A percentile compares a stretch with the other conserved stretches of the same genome.
Evolutionary conservation across 2,113 vertebrate genomes (phyloP).

Genomic region (Megaceryle torquata): DNA sequence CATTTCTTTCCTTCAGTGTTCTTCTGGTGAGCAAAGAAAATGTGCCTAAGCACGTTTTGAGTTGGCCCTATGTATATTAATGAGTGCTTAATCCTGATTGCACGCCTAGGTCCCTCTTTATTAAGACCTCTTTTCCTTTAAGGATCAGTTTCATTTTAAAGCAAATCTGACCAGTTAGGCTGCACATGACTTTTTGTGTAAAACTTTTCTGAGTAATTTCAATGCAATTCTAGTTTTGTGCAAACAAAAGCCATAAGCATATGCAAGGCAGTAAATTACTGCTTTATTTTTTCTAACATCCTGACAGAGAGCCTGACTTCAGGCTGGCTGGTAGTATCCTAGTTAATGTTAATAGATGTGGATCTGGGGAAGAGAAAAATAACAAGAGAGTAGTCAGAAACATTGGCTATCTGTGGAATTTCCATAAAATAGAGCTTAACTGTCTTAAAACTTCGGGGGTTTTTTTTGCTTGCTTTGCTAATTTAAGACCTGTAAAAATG

Average conservation of each 20-base stretch:
- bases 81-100: conserved; percentile 32
- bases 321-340: background rate
- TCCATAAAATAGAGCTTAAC: background rate
- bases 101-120: background rate
- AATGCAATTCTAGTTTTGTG: conserved; percentile 11
- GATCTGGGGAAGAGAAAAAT: background rate
- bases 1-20: background rate
- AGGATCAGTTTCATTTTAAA: conserved; percentile 13
- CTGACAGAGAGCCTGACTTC: background rate
- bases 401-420: background rate
- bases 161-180: background rate
- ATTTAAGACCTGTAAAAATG: background rate
- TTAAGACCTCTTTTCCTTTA: background rate
- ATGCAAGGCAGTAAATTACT: background rate
- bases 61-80: conserved; percentile 23
- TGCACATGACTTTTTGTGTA: conserved; percentile 1
- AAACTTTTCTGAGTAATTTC: conserved; percentile 35
- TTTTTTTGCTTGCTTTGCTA: background rate
- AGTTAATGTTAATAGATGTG: background rate
- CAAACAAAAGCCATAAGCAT: background rate
- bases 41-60: background rate
- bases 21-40: conserved; percentile 15
- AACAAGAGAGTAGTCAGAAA: background rate
- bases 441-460: background rate
- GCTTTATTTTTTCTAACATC: background rate